phyloP scores from a whole-genome alignment of 23 tunicate genomes.

The Ciona savignyi region DNA sequence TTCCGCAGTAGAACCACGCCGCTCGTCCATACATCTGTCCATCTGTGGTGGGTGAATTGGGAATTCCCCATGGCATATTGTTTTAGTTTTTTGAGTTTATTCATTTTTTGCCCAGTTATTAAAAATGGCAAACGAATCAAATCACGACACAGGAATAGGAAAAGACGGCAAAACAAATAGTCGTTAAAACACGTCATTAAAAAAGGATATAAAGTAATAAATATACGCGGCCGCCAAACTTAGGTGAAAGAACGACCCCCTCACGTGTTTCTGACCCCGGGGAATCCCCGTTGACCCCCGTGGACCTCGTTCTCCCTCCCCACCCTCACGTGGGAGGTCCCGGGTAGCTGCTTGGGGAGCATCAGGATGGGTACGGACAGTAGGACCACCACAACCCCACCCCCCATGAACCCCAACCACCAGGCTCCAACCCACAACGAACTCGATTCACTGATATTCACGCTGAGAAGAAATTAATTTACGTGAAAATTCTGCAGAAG shows the following conservation, averaged over 20 bases:
- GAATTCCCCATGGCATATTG: no score
- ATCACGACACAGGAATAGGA: no score
- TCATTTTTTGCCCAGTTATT: no score
- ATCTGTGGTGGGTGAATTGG: no score
- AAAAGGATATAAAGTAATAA: no score
- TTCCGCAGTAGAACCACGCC: constrained; percentile 32
- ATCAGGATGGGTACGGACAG: constrained; percentile 53
- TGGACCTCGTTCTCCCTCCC: constrained; percentile 71
- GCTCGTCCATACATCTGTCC: constrained; percentile 7
- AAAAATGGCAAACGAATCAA: no score
- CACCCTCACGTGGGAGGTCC: constrained; percentile 30
- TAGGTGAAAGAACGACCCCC: no score
- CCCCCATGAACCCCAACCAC: constrained; percentile 75
- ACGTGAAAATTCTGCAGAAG: not conserved
- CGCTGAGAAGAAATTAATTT: constrained; percentile 3
- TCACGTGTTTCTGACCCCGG: not conserved
- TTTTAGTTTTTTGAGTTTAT: no score
- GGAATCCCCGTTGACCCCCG: constrained; percentile 12
- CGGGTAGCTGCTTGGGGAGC: constrained; percentile 57
- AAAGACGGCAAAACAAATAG: no score
- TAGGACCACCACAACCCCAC: constrained; percentile 29
- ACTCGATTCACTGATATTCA: constrained; percentile 30
- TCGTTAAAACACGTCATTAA: no score
- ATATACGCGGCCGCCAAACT: no score
- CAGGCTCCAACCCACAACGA: constrained; percentile 74